These are phyloP conservation scores for Caenorhabditis japonica DNA, from an alignment of 2,888 invertebrate genomes.

Conservation along the genomic window DNA sequence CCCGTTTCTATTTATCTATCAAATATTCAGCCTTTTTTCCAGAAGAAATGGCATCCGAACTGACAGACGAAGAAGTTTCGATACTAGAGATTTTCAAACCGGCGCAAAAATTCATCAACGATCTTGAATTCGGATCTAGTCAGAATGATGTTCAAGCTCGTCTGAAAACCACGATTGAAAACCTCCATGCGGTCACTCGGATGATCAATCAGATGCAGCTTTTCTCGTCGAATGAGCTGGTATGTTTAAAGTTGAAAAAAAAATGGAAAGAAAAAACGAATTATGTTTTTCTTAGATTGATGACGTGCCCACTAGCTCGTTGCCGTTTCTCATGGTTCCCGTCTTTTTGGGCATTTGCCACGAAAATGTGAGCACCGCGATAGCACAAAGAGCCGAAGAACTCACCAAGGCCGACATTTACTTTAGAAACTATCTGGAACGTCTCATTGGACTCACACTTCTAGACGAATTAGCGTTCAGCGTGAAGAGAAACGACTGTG, in stretches of 20 bases:
- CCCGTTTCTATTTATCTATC: no score
- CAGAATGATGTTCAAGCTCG: slow-evolving; percentile 37
- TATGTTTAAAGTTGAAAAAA: no score
- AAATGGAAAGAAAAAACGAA: no score
- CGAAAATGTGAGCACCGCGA: slow-evolving; percentile 53
- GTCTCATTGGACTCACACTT: slow-evolving; percentile 58
- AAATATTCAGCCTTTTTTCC: no score
- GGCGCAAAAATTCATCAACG: slow-evolving; percentile 28
- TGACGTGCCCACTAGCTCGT: slow-evolving; percentile 60
- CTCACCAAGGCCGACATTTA: slow-evolving; percentile 60
- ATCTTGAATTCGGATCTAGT: slow-evolving; percentile 49
- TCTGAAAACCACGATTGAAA: slow-evolving; percentile 31
- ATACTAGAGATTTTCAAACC: slow-evolving; percentile 29
- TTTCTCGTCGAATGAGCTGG: slow-evolving; percentile 65
- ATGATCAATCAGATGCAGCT: slow-evolving; percentile 57
- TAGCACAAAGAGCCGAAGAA: slow-evolving; percentile 51
- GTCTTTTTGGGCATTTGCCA: slow-evolving; percentile 67
- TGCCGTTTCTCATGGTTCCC: slow-evolving; percentile 68
- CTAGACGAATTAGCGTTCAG: slow-evolving; percentile 54
- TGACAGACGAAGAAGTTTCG: slow-evolving; percentile 36
- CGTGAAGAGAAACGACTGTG: slow-evolving; percentile 5
- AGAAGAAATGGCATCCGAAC: no score
- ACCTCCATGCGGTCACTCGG: slow-evolving; percentile 54
- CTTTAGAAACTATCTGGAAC: slow-evolving; percentile 64
- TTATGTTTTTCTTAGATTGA: slow-evolving; percentile 45